Conservation (phyloP, 2,113 vertebrate species). For the Cynopterus brachyotis region DNA sequence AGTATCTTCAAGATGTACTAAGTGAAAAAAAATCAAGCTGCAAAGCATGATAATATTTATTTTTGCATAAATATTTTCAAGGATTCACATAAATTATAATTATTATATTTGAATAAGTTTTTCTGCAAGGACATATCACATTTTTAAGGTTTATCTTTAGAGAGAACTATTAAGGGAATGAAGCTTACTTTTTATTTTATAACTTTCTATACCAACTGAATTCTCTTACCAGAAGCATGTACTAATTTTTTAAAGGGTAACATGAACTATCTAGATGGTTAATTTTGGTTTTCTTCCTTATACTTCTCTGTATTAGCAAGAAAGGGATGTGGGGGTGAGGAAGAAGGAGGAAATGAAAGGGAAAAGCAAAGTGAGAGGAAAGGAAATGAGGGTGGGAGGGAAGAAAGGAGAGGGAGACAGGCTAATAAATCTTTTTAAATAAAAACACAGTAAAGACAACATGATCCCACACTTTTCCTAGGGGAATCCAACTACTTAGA, state of each 20-base stretch:
- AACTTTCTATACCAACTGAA: neutral
- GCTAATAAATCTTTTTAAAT: neutral
- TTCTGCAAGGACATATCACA: neutral
- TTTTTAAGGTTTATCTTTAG: neutral
- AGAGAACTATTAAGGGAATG: neutral
- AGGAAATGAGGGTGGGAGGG: too few species aligned
- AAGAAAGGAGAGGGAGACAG: neutral
- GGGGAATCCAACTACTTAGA: neutral
- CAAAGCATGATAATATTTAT: neutral
- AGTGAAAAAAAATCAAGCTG: neutral
- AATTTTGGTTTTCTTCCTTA: neutral
- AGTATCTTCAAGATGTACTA: neutral
- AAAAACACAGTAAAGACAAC: neutral
- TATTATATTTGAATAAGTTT: neutral
- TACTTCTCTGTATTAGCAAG: neutral
- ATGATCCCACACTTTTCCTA: neutral
- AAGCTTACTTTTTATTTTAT: neutral
- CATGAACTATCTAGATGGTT: neutral
- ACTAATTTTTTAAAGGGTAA: neutral
- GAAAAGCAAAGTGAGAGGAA: too few species aligned
- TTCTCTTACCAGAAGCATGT: slow-evolving; percentile 2
- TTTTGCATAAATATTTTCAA: neutral
- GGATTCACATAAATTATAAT: neutral
- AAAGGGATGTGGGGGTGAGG: neutral
- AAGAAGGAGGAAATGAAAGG: neutral